These are phyloP conservation scores for Cloeon dipterum DNA, from an alignment of 2,888 invertebrate genomes.

Conservation along the genomic window DNA sequence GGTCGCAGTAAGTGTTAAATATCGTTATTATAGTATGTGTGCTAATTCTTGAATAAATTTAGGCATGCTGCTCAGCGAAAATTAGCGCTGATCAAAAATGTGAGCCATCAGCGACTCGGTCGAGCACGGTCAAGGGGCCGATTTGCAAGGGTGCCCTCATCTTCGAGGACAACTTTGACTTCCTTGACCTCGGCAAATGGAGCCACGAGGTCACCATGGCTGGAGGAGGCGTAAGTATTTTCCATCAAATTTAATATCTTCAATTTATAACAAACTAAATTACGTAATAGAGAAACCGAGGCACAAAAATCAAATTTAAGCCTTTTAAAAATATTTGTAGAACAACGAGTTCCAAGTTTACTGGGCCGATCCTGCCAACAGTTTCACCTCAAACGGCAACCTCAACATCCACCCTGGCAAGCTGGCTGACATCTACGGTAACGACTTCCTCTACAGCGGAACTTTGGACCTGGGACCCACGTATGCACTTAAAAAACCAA, in stretches of 20 bases:
- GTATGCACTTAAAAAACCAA: not conserved
- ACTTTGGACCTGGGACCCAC: slow-evolving; percentile 17
- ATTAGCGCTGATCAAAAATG: too few species aligned
- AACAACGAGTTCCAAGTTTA: slow-evolving; percentile 52
- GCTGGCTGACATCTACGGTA: slow-evolving; percentile 23
- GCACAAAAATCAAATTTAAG: not conserved
- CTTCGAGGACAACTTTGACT: slow-evolving; percentile 34
- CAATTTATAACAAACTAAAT: not conserved
- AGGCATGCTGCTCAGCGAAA: too few species aligned
- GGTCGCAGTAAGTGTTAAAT: too few species aligned
- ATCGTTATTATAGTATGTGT: too few species aligned
- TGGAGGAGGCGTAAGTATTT: slow-evolving; percentile 32
- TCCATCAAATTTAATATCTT: not conserved
- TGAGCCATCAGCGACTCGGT: too few species aligned
- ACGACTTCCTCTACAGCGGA: slow-evolving; percentile 26
- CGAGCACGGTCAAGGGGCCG: too few species aligned
- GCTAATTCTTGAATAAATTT: too few species aligned
- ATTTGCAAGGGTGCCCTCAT: too few species aligned
- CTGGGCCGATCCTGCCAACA: slow-evolving; percentile 20
- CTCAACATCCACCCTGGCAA: slow-evolving; percentile 37
- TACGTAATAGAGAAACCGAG: not conserved
- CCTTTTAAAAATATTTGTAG: too few species aligned
- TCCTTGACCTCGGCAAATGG: slow-evolving; percentile 33
- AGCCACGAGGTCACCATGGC: slow-evolving; percentile 38
- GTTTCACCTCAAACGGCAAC: slow-evolving; percentile 29